Conservation (phyloP, 2,888 invertebrate genomes). For the Psylliodes chrysocephalus region DNA sequence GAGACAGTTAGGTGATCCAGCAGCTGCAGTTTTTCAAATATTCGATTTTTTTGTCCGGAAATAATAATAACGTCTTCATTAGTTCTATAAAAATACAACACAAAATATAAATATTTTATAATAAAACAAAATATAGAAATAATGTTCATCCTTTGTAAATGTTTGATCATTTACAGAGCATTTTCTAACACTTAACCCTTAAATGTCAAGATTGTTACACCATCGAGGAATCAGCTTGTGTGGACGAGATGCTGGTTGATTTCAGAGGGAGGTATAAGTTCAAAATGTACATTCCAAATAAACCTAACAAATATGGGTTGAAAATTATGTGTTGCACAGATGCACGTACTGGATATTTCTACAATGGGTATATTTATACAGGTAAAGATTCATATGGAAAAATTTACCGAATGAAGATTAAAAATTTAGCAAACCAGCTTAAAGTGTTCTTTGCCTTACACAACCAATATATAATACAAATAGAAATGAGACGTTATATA, state of each 20-base stretch:
- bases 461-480: conserved; percentile 9
- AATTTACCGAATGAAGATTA: conserved; percentile 2
- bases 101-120: too few species aligned
- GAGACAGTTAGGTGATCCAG: conserved; percentile 1
- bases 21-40: conserved; percentile 1
- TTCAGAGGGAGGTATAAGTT: neutral
- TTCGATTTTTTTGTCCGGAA: too few species aligned
- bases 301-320: neutral
- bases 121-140: too few species aligned
- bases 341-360: neutral
- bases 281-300: conserved; percentile 10
- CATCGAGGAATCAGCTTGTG: neutral
- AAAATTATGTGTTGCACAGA: neutral
- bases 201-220: neutral
- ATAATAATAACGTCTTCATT: too few species aligned
- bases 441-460: conserved; percentile 10
- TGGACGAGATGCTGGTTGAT: neutral
- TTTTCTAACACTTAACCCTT: too few species aligned
- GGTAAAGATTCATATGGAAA: neutral
- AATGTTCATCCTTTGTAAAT: too few species aligned
- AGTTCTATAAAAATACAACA: too few species aligned
- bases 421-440: neutral
- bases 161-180: too few species aligned
- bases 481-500: conserved; percentile 1
- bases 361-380: conserved; percentile 9